These are phyloP conservation scores for Lepidocyrtinus sp. DNA, from an alignment of 2,888 invertebrate species.

Conservation along the genomic window DNA sequence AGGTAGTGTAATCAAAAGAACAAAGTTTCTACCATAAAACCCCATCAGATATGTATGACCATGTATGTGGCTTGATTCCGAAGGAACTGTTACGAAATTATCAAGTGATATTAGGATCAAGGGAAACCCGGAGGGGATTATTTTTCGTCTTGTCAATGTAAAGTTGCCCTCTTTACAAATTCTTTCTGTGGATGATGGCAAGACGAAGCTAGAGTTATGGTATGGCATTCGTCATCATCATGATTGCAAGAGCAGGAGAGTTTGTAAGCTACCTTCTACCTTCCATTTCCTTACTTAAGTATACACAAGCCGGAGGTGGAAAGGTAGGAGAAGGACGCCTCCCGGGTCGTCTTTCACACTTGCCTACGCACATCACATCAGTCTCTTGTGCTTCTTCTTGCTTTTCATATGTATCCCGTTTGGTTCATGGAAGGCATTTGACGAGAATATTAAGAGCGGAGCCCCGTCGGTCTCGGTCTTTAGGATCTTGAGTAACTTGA, in stretches of 20 bases:
- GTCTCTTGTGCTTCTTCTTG: no score
- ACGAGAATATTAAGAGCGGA: no score
- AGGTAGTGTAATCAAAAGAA: no score
- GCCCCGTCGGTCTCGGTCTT: no score
- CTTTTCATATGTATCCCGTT: no score
- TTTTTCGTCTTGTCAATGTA: constrained; percentile 44
- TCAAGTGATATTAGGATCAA: constrained; percentile 32
- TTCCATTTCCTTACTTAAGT: no score
- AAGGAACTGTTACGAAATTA: neutral
- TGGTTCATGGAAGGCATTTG: no score
- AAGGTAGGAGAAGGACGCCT: constrained; percentile 46
- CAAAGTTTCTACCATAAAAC: neutral
- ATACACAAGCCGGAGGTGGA: neutral
- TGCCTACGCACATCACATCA: neutral
- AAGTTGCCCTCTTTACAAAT: constrained; percentile 40
- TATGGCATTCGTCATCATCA: constrained; percentile 16
- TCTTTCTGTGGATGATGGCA: constrained; percentile 20
- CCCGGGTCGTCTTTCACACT: constrained; percentile 41
- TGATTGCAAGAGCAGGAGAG: neutral
- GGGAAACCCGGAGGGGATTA: constrained; percentile 56
- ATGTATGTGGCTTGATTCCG: neutral
- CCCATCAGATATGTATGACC: neutral
- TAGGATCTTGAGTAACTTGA: no score
- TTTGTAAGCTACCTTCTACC: no score
- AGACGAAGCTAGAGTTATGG: constrained; percentile 21